These are phyloP conservation scores for Pteromalus puparum DNA, from an alignment of 1,140 invertebrate species.

Conservation along the genomic window DNA sequence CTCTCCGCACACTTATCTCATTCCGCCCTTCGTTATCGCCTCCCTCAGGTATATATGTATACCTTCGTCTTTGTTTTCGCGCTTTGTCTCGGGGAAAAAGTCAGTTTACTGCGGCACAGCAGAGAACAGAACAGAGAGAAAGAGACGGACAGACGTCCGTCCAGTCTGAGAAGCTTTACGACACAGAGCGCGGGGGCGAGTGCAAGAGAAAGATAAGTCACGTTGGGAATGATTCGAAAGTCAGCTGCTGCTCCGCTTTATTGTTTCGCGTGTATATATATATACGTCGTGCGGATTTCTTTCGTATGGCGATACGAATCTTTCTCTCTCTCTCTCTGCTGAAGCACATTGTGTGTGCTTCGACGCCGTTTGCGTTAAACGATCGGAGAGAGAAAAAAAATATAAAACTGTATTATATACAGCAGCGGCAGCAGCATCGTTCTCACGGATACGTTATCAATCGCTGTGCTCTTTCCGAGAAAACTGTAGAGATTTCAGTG, in stretches of 20 bases:
- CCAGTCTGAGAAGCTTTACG: slow-evolving; percentile 17
- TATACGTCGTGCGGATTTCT: background rate
- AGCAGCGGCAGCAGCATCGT: no score
- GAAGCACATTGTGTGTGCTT: no score
- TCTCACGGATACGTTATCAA: no score
- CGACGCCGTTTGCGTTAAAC: no score
- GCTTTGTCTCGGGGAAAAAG: background rate
- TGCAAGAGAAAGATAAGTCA: slow-evolving; percentile 11
- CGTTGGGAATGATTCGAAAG: slow-evolving; percentile 28
- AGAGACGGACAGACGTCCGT: background rate
- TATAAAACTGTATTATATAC: no score
- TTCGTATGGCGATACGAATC: background rate
- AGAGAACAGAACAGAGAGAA: no score
- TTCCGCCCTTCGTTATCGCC: slow-evolving; percentile 6
- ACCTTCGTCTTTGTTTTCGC: background rate
- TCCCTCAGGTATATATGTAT: background rate
- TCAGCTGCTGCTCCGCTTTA: background rate
- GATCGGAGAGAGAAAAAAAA: no score
- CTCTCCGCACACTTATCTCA: slow-evolving; percentile 13
- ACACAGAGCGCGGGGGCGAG: background rate
- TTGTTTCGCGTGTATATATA: slow-evolving; percentile 2
- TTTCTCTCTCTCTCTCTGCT: background rate
- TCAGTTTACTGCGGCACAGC: background rate
- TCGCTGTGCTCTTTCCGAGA: no score
- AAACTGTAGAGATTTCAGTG: no score